Evolutionary conservation across 2,113 vertebrate genomes (phyloP), one percentile per base, ranked within the genome.

Genomic region (Numenius arquata): DNA sequence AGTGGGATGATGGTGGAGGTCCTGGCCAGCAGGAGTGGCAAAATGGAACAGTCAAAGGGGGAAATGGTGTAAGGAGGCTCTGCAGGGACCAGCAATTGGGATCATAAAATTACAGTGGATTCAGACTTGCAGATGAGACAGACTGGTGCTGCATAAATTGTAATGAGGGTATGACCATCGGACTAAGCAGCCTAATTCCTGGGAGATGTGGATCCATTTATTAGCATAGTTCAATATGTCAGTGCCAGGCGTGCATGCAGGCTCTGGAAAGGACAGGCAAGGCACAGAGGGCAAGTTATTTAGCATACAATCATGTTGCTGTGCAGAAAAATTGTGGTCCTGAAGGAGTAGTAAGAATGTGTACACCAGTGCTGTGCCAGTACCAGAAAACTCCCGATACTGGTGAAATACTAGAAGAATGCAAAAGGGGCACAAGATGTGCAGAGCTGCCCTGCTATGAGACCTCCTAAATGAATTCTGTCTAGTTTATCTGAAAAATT

Each of bases 21-120:
- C 27, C 32, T 70, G 61, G 52, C 30, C 29, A 20, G 26, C n/a
- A 62, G 40, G 21, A 85, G 47, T 12, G 32, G 21, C 27, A 40
- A 63, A 85, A 75, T 6, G 20, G 23, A n/a, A 47, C 0, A 2
- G 11, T 21, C 1, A 1, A 27, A 34, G 10, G 6, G 12, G 15
- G 15, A 23, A 47, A 11, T 0, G 0, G 22, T 34, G 26, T 53
- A 10, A 55, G 41, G 45, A 19, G 10, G 5, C 27, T 87, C 36
- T 50, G 6, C 65, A 67, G 65, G 9, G 34, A 36, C 23, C 1
- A 1, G 26, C 32, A 45, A 7, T n/a, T 15, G n/a, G 53, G 27
- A 12, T 38, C 23, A 29, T 9, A 41, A 61, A 81, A 26, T 38
- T 18, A 36, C 45, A 45, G 19, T 19, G 26, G 36, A 23, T 62